phyloP scores from a whole-genome alignment of 2,113 vertebrate genomes.

The Cololabis saira region DNA sequence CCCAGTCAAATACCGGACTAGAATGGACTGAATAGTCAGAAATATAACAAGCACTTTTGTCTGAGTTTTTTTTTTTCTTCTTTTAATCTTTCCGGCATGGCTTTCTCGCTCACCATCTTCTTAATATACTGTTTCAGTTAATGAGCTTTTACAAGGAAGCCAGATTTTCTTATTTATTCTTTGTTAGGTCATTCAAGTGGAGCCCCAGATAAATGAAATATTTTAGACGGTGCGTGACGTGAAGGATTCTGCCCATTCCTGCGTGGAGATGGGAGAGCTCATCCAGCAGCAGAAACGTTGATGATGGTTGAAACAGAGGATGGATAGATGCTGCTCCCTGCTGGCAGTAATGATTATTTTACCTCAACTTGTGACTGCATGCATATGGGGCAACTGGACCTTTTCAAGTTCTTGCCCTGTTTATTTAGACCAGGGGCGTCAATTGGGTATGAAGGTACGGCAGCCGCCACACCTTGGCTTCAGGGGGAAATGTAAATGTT shows the following conservation, averaged over 20 bases:
- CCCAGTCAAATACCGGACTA: background rate
- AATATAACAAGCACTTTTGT: background rate
- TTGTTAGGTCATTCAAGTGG: conserved; percentile 35
- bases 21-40: background rate
- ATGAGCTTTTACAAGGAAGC: conserved; percentile 9
- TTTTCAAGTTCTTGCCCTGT: background rate
- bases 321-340: conserved; percentile 73
- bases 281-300: conserved; percentile 12
- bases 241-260: conserved; percentile 35
- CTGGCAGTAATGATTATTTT: conserved; percentile 15
- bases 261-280: conserved; percentile 26
- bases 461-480: too few species aligned
- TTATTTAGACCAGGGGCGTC: background rate
- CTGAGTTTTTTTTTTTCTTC: background rate
- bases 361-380: background rate
- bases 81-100: background rate
- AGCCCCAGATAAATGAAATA: conserved; percentile 22
- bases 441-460: too few species aligned
- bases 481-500: too few species aligned
- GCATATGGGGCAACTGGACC: too few species aligned
- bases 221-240: conserved; percentile 31
- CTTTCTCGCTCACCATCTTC: background rate
- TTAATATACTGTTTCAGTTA: conserved; percentile 17
- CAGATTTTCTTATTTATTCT: conserved; percentile 36
- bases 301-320: background rate